These are phyloP conservation scores for Aphelenchoides fujianensis DNA, from an alignment of 1,140 invertebrate species.

Conservation along the genomic window DNA sequence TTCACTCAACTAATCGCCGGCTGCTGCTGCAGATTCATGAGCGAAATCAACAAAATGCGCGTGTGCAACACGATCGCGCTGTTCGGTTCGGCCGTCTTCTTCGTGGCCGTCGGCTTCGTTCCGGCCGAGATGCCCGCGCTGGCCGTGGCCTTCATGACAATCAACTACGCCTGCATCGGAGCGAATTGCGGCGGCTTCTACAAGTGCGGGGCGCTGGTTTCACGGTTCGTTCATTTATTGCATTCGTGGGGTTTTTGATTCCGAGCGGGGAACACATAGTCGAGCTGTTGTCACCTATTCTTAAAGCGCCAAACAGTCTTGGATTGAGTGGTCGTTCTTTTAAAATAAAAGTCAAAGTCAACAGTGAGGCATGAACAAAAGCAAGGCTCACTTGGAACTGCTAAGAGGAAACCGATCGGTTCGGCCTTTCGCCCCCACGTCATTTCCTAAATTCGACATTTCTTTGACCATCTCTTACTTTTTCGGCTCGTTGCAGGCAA, in stretches of 20 bases:
- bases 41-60: slow-evolving; percentile 44
- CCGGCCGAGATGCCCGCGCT: slow-evolving; percentile 31
- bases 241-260: too few species aligned
- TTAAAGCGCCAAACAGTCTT: too few species aligned
- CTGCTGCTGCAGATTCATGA: slow-evolving; percentile 42
- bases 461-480: background rate
- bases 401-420: too few species aligned
- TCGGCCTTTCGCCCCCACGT: too few species aligned
- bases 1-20: slow-evolving; percentile 11
- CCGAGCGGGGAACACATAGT: too few species aligned
- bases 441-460: too few species aligned
- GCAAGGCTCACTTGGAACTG: too few species aligned
- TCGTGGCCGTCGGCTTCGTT: slow-evolving; percentile 45
- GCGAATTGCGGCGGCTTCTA: slow-evolving; percentile 52
- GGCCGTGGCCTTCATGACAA: slow-evolving; percentile 32
- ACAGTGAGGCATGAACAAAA: too few species aligned
- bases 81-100: slow-evolving; percentile 39
- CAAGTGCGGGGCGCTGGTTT: slow-evolving; percentile 49
- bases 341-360: too few species aligned
- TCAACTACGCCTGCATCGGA: slow-evolving; percentile 47
- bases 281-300: too few species aligned
- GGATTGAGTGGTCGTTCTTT: too few species aligned
- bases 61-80: slow-evolving; percentile 54
- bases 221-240: slow-evolving; percentile 39
- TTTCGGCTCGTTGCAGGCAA: slow-evolving; percentile 21